phyloP scores from a whole-genome alignment of 1,140 invertebrate genomes.

The Euglossa dilemma region DNA sequence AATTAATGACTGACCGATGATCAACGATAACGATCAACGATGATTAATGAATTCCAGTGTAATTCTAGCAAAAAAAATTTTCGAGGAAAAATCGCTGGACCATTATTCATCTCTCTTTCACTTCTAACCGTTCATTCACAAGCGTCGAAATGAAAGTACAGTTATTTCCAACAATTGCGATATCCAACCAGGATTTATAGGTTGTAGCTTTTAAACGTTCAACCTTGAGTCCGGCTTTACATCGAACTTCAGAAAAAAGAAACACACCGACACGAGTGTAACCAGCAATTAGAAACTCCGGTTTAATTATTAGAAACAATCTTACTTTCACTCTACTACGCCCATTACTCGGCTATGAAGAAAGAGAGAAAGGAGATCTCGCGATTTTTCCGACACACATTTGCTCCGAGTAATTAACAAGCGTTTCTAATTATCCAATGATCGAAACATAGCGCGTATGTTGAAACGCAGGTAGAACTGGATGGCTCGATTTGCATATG shows the following conservation, averaged over 20 bases:
- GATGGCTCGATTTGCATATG: background rate
- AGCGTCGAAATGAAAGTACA: background rate
- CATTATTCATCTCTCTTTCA: background rate
- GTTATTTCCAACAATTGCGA: background rate
- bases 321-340: constrained; percentile 23
- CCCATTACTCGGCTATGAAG: background rate
- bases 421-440: background rate
- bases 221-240: background rate
- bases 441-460: background rate
- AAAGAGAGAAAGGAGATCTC: constrained; percentile 17
- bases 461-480: background rate
- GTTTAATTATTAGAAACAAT: background rate
- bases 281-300: constrained; percentile 20
- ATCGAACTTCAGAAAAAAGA: no score
- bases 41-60: no score
- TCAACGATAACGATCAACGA: no score
- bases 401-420: background rate
- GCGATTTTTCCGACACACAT: background rate
- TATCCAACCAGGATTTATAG: no score
- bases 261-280: background rate
- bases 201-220: background rate
- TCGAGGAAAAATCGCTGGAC: background rate
- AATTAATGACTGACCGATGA: no score
- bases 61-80: background rate
- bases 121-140: no score